Evolutionary conservation across 2,888 invertebrate species (phyloP), one percentile per base, ranked within the genome.

Genomic region (Uloborus plumipes): DNA sequence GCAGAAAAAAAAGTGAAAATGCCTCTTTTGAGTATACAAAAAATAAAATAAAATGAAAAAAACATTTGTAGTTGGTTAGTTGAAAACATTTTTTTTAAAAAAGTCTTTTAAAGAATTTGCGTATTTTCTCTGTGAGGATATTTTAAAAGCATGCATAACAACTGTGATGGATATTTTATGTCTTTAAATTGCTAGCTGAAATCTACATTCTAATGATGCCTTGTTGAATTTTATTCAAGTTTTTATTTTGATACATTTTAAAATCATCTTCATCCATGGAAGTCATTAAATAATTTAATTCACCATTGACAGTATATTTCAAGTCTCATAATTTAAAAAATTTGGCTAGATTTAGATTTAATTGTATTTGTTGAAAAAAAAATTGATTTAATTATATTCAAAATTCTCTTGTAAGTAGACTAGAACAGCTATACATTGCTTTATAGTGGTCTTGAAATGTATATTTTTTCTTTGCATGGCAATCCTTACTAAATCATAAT

Each of bases 101-200:
- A 70, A 69, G 55, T 70, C 18, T 69, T 64, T 70, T 20, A 49
- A 65, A 55, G 47, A 62, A 51, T 80, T 81, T 74, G 55, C 53
- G 39, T 39, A 51, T 74, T 71, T 71, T 58, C 20, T 55, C 53
- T 62, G 73, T 74, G 51, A 70, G 49, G 58, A 69, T 70, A 64
- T 81, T 71, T 74, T 74, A 69, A 62, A 64, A 74, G 80, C 62
- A 74, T 74, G 80, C 80, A 81, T 81, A 81, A 81, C 74, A 81
- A 73, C 80, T 81, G 80, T 81, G 80, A 81, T 81, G 69, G 75
- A 65, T 74, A 22, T 70, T 58, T 75, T 67, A 64, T 75, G 70
- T 26, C 67, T 80, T 66, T 80, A 73, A 80, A 80, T 80, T 73
- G 69, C 61, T 73, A 73, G 79, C 50, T 69, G 67, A 65, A 55